Percentiles rank a stretch among this genome's conserved stretches.
Evolutionary conservation across 2,888 invertebrate genomes (phyloP).

Genomic region (Andricus quercusramuli): DNA sequence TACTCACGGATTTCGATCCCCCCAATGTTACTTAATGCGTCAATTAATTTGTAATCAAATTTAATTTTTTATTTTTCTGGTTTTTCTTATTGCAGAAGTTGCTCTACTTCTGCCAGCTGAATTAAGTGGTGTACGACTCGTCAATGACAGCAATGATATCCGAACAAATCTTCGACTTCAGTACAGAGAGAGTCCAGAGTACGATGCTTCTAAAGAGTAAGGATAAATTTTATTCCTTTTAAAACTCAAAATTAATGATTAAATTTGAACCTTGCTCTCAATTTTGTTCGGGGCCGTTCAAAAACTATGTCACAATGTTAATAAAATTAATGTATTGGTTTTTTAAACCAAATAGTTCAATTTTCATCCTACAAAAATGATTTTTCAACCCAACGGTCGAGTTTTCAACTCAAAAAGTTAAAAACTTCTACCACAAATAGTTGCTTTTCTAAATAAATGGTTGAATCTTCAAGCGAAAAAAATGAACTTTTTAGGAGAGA

Average conservation of each 20-base stretch:
- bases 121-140: slow-evolving; percentile 86
- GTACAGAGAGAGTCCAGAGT: slow-evolving; percentile 87
- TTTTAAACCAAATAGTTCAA: no score
- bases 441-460: no score
- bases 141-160: slow-evolving; percentile 90
- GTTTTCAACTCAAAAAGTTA: no score
- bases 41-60: no score
- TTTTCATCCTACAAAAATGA: no score
- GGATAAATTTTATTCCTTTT: slow-evolving; percentile 68
- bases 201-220: slow-evolving; percentile 86
- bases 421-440: no score
- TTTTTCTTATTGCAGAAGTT: slow-evolving; percentile 83
- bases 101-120: slow-evolving; percentile 91
- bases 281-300: not conserved
- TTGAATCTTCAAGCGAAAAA: no score
- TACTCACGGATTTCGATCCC: not conserved
- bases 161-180: slow-evolving; percentile 88
- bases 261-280: not conserved
- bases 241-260: not conserved
- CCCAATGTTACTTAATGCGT: not conserved
- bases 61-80: not conserved
- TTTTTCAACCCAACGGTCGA: no score
- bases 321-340: no score
- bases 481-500: no score
- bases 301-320: no score